Evolutionary conservation across 2,113 vertebrate genomes (phyloP), one percentile per base, ranked within the genome.

Genomic region (Mastomys coucha): DNA sequence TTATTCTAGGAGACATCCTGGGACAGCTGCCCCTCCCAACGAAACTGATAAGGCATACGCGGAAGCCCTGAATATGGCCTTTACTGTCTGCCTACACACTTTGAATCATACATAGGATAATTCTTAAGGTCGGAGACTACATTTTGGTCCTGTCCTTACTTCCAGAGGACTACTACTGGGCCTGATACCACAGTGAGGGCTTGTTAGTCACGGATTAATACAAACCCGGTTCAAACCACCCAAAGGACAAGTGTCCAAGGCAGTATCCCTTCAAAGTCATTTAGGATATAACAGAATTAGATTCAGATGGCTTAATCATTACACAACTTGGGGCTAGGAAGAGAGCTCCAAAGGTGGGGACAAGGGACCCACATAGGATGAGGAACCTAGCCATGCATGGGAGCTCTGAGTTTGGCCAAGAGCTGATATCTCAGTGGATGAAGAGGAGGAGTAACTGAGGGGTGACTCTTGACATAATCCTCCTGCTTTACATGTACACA

Each of bases 221-320:
- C 42, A 60, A 90, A 95, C 45, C 49, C 65, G 36, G 53, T 85
- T 95, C 56, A 80, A 91, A 92, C 39, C 69, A 80, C 56, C 73
- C 72, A 89, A 94, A 94, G 69, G 70, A 88, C 51, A 88, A 2
- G 33, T 6, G 58, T 14, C 28, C 49, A 80, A 93, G 90, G 33
- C 39, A 95, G 45, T 78, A 73, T 51, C 11, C 49, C 9, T 88
- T 86, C 88, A 91, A 92, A 91, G 19, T 80, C 89, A 96, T 45
- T 96, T 81, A 89, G 65, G 45, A 92, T 91, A 58, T 76, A 45
- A 88, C 49, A 51, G 1, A 93, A 96, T 85, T 91, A 65, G 80
- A 85, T 31, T 78, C 89, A 94, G 93, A 82, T 88, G 63, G 95
- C 31, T 58, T 90, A 80, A 70, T 84, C 49, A 81, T 76, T 67